phyloP scores from a whole-genome alignment of 2,888 invertebrate genomes.

The Hermodice carunculata region DNA sequence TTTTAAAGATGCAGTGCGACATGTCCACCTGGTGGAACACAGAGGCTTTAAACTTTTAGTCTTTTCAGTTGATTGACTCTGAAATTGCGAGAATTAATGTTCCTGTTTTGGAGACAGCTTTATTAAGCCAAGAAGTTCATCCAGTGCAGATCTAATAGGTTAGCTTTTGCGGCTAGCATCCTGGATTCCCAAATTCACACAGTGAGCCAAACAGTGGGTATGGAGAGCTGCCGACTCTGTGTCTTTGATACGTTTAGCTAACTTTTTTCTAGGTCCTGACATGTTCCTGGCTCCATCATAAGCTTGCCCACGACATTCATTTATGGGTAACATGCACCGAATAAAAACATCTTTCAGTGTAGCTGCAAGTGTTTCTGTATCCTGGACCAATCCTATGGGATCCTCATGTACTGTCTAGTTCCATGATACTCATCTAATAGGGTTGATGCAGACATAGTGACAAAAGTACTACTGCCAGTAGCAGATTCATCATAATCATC shows the following conservation, averaged over 20 bases:
- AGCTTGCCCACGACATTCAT: slow-evolving; percentile 8
- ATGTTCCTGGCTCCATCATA: slow-evolving; percentile 18
- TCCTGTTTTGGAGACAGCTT: neutral
- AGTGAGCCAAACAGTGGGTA: slow-evolving; percentile 9
- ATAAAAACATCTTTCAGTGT: slow-evolving; percentile 5
- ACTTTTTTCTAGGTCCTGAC: slow-evolving; percentile 1
- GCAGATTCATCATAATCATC: too few relatives aligned
- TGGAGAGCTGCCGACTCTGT: neutral
- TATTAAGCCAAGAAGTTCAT: neutral
- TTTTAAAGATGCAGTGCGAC: neutral
- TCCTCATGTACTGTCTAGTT: neutral
- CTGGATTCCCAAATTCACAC: neutral
- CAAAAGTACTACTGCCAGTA: too few relatives aligned
- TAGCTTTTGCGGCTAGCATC: neutral
- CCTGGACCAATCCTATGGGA: neutral
- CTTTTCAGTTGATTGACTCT: neutral
- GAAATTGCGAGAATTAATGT: neutral
- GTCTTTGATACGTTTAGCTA: neutral
- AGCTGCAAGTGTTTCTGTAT: neutral
- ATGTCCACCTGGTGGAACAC: neutral
- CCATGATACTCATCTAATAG: neutral
- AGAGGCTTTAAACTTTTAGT: neutral
- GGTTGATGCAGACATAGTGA: too few relatives aligned
- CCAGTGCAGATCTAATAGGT: neutral
- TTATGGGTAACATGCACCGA: neutral